Evolutionary conservation across 2,113 vertebrate genomes (phyloP).

Genomic region (Lycocorax pyrrhopterus): DNA sequence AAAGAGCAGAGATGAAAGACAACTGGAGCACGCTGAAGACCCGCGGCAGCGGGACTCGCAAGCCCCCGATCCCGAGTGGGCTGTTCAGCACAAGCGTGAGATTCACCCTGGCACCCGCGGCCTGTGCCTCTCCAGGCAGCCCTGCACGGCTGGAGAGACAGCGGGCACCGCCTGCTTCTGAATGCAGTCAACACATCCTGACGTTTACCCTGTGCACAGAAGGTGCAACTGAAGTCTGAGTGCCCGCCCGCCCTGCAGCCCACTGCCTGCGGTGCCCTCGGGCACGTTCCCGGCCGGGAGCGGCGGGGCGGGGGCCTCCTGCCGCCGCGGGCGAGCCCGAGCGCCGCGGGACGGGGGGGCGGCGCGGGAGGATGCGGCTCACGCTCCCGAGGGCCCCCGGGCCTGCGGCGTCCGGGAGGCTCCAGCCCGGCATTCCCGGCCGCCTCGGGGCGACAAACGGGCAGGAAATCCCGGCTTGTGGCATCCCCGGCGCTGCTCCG

Average conservation of each 20-base stretch:
- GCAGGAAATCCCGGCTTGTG: not conserved
- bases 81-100: fast-evolving
- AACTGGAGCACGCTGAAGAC: fast-evolving
- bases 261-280: fast-evolving
- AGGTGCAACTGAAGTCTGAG: fast-evolving
- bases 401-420: not conserved
- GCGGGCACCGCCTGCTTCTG: not conserved
- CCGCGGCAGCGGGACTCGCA: fast-evolving
- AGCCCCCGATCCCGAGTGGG: fast-evolving
- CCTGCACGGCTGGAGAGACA: fast-evolving
- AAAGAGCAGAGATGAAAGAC: not conserved
- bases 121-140: fast-evolving
- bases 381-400: not conserved
- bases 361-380: too few relatives aligned
- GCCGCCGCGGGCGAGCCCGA: not conserved
- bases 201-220: not conserved
- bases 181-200: fast-evolving
- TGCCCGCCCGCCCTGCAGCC: fast-evolving
- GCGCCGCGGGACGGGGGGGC: too few relatives aligned
- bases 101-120: fast-evolving
- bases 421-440: not conserved
- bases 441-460: not conserved
- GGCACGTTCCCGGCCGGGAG: fast-evolving
- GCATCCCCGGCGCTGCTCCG: not conserved
- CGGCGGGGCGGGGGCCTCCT: fast-evolving